phyloP scores from a whole-genome alignment of 2,888 invertebrate species.

The Phania funesta region DNA sequence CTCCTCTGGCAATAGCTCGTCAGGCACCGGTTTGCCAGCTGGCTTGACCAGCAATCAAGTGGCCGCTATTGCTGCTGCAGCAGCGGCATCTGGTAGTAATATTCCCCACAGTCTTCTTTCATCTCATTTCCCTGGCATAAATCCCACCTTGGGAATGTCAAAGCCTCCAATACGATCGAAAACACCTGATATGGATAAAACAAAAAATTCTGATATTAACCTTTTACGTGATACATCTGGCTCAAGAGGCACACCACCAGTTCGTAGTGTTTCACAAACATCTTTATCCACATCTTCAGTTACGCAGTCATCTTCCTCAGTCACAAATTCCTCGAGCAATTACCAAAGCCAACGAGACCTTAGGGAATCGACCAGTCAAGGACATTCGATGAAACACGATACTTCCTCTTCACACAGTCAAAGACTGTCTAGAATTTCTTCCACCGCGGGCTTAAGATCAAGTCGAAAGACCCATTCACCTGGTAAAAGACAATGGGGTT shows the following conservation, averaged over 20 bases:
- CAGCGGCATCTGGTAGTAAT: constrained; percentile 84
- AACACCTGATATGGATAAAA: constrained; percentile 71
- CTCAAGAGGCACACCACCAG: constrained; percentile 56
- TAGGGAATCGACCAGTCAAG: constrained; percentile 62
- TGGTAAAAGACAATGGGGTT: constrained; percentile 90
- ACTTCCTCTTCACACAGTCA: constrained; percentile 63
- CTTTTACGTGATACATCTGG: constrained; percentile 79
- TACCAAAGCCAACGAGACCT: constrained; percentile 72
- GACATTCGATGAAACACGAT: constrained; percentile 69
- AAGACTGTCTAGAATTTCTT: constrained; percentile 72
- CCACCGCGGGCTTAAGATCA: constrained; percentile 70
- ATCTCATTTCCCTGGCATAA: constrained; percentile 79
- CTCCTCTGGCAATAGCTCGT: constrained; percentile 59
- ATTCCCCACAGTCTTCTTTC: constrained; percentile 84
- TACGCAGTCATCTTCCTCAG: constrained; percentile 56
- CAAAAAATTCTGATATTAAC: constrained; percentile 81
- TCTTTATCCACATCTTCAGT: constrained; percentile 28
- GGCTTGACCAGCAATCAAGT: constrained; percentile 83
- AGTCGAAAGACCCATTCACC: constrained; percentile 79
- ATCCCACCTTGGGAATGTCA: constrained; percentile 67
- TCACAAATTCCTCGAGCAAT: constrained; percentile 68
- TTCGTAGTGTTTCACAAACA: constrained; percentile 61
- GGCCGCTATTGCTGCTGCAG: constrained; percentile 82
- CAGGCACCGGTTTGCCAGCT: constrained; percentile 66
- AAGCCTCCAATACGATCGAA: constrained; percentile 70